Percentiles rank a stretch among this genome's conserved stretches.
Evolutionary conservation across 92 coral and sea anemone genomes (phyloP).

Genomic region (Isaurus tuberculatus): DNA sequence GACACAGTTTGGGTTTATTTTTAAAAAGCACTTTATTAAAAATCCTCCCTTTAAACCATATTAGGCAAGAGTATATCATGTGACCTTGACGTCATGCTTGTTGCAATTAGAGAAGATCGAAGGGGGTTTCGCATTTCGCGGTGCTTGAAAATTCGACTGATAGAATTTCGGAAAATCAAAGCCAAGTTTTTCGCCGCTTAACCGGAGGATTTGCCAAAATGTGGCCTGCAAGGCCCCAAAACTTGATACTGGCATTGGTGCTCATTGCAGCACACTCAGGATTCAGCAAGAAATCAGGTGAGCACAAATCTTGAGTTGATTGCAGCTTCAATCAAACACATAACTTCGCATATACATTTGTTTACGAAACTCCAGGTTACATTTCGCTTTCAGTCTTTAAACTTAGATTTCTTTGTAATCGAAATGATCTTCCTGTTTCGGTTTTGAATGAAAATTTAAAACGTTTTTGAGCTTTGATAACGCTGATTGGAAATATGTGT

Average conservation of each 20-base stretch:
- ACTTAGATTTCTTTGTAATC: neutral
- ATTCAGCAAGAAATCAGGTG: conserved; percentile 7
- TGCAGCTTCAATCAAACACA: conserved; percentile 5
- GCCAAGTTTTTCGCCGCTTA: conserved; percentile 6
- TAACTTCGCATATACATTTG: neutral
- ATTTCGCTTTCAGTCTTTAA: neutral
- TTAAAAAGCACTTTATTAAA: neutral
- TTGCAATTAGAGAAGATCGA: conserved; percentile 29
- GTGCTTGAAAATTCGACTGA: neutral
- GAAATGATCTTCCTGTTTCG: neutral
- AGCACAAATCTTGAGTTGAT: neutral
- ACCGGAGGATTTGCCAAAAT: conserved; percentile 45
- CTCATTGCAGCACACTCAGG: conserved; percentile 23
- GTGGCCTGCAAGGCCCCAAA: conserved; percentile 34
- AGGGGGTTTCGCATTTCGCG: conserved; percentile 19
- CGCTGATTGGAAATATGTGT: neutral
- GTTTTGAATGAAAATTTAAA: neutral
- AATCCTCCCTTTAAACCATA: neutral
- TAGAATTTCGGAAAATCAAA: conserved; percentile 23
- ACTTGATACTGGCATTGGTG: conserved; percentile 12
- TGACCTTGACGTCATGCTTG: conserved; percentile 32
- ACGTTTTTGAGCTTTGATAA: neutral
- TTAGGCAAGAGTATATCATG: conserved; percentile 32
- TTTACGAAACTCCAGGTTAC: neutral
- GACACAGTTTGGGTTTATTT: neutral